Conservation (phyloP, 2,113 vertebrate genomes). For the Gymnocephalus cernua region DNA sequence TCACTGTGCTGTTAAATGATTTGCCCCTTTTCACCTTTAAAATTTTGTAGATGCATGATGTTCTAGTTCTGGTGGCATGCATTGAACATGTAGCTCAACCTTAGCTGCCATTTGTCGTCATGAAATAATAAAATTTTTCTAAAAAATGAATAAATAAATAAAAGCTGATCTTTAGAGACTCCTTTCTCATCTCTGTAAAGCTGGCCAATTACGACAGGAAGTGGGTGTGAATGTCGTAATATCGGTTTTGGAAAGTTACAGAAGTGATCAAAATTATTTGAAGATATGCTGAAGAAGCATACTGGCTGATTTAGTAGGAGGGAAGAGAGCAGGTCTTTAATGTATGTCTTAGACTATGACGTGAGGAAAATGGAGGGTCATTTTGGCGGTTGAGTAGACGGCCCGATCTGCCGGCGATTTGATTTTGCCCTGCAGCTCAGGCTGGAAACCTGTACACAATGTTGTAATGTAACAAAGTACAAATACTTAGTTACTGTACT, state of each 20-base stretch:
- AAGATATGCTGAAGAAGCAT: not conserved
- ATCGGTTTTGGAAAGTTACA: not conserved
- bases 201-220: not conserved
- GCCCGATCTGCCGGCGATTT: too few species aligned
- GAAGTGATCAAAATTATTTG: not conserved
- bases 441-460: too few species aligned
- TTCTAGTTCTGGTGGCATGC: not conserved
- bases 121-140: not conserved
- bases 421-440: too few species aligned
- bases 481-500: too few species aligned
- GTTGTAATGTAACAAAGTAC: too few species aligned
- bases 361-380: not conserved
- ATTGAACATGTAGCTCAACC: not conserved
- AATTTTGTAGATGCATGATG: not conserved
- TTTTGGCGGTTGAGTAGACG: not conserved
- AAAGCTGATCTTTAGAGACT: not conserved
- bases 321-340: not conserved
- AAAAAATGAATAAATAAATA: too few species aligned
- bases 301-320: not conserved
- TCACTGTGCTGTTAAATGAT: conserved; percentile 9
- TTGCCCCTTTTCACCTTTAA: not conserved
- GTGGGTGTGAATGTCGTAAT: not conserved
- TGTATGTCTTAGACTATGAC: not conserved
- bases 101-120: not conserved
- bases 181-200: not conserved